Conservation (phyloP, 2,113 vertebrate genomes). For the Macrotis lagotis region DNA sequence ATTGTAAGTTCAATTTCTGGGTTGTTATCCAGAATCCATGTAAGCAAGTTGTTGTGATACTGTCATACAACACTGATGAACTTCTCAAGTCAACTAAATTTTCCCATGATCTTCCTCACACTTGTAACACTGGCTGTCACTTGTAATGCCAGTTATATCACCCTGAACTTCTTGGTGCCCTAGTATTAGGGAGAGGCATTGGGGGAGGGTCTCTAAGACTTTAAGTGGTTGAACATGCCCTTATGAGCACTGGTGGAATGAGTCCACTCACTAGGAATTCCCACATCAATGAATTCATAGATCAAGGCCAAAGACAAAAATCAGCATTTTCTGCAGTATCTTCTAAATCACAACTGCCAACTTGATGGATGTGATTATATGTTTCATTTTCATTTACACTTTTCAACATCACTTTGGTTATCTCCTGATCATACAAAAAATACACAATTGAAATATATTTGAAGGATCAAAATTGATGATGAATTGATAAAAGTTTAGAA, state of each 20-base stretch:
- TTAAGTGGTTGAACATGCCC: neutral
- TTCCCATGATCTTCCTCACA: neutral
- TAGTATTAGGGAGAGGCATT: neutral
- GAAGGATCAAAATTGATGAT: neutral
- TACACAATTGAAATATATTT: neutral
- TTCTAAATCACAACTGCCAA: neutral
- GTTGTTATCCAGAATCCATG: neutral
- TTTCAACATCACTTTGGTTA: neutral
- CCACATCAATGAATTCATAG: neutral
- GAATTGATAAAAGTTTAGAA: conserved; percentile 31
- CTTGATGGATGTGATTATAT: rapidly evolving
- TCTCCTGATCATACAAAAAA: neutral
- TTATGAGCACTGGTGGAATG: neutral
- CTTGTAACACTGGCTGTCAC: too few species aligned
- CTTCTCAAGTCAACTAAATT: neutral
- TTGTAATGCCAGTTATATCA: neutral
- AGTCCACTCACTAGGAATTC: neutral
- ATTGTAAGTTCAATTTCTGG: neutral
- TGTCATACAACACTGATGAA: neutral
- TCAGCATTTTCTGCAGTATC: rapidly evolving
- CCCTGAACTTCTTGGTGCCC: neutral
- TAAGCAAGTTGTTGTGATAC: neutral
- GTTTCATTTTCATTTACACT: conserved; percentile 2
- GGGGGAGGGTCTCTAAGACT: neutral
- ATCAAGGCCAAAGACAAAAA: neutral